phyloP scores from a whole-genome alignment of 2,888 invertebrate genomes.

The Oscheius sp. region DNA sequence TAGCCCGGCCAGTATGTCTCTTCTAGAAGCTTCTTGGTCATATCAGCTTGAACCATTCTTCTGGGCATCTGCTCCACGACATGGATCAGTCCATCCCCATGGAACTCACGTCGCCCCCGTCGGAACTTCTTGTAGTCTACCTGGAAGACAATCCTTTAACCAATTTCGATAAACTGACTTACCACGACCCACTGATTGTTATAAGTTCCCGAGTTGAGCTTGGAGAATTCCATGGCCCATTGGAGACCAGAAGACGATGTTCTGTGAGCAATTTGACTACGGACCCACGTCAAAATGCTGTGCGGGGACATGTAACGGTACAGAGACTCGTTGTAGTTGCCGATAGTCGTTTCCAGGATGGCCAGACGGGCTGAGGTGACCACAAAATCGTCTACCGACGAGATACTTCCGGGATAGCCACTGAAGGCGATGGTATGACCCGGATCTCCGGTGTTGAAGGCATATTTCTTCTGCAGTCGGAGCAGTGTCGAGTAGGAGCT shows the following conservation, averaged over 20 bases:
- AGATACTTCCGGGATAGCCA: constrained; percentile 71
- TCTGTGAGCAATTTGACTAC: constrained; percentile 73
- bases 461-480: constrained; percentile 76
- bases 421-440: constrained; percentile 70
- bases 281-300: constrained; percentile 79
- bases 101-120: constrained; percentile 20
- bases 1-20: constrained; percentile 83
- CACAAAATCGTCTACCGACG: constrained; percentile 71
- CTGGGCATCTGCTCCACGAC: constrained; percentile 82
- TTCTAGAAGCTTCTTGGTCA: constrained; percentile 60
- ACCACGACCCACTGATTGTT: constrained; percentile 83
- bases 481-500: constrained; percentile 67
- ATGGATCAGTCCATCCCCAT: constrained; percentile 78
- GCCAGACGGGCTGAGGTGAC: constrained; percentile 74
- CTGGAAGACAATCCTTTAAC: background rate
- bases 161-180: constrained; percentile 78
- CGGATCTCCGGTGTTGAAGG: constrained; percentile 58
- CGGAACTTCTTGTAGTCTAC: constrained; percentile 25
- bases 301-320: constrained; percentile 80
- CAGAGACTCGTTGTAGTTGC: constrained; percentile 80
- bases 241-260: constrained; percentile 52
- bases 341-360: constrained; percentile 84
- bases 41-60: constrained; percentile 63
- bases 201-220: constrained; percentile 84
- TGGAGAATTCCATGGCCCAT: constrained; percentile 76